A percentile compares a stretch with the other conserved stretches of the same genome.
Conservation (phyloP, 2,888 invertebrate genomes). For the Tenodera sinensis region DNA sequence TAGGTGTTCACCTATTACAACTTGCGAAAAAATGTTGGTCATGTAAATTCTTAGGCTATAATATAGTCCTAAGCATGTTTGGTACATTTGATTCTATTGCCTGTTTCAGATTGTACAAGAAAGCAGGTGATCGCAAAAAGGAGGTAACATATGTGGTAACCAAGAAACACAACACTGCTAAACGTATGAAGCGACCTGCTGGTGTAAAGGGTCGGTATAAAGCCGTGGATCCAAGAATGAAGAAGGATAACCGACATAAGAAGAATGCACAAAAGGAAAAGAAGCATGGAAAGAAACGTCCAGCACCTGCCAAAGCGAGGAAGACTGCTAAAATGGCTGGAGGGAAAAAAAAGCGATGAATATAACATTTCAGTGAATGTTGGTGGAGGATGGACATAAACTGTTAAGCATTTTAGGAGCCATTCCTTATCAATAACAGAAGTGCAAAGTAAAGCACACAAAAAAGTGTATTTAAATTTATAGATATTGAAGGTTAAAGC, state of each 20-base stretch:
- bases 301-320: not conserved
- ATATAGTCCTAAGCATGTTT: not conserved
- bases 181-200: slow-evolving; percentile 71
- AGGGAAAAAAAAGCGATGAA: not conserved
- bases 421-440: not conserved
- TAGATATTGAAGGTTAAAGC: no score
- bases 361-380: not conserved
- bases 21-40: no score
- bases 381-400: not conserved
- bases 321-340: not conserved
- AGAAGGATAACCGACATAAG: slow-evolving; percentile 65
- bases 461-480: no score
- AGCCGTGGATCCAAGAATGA: slow-evolving; percentile 95
- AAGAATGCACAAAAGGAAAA: slow-evolving; percentile 17
- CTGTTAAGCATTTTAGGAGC: no score
- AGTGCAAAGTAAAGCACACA: not conserved
- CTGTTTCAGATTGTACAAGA: slow-evolving; percentile 76
- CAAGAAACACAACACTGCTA: slow-evolving; percentile 78
- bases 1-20: no score
- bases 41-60: no score
- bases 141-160: slow-evolving; percentile 92
- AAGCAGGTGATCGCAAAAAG: slow-evolving; percentile 81
- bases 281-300: not conserved
- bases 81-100: slow-evolving; percentile 20
- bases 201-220: slow-evolving; percentile 90